These are phyloP conservation scores for Tachysurus fulvidraco DNA, from an alignment of 2,113 vertebrate genomes.

Conservation along the genomic window DNA sequence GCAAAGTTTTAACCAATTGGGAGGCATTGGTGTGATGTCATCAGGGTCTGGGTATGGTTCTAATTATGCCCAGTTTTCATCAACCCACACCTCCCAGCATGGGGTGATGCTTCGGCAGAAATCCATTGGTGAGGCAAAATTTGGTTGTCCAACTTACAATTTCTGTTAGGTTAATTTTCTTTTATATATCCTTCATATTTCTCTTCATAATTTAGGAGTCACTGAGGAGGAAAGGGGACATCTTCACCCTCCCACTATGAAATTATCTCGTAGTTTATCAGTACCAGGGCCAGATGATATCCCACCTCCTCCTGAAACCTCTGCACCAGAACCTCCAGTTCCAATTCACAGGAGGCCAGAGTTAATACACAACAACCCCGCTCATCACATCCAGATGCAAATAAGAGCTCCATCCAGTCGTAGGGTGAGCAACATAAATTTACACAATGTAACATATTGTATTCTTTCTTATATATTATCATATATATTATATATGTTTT, in stretches of 20 bases:
- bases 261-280: constrained; percentile 87
- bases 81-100: constrained; percentile 79
- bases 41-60: constrained; percentile 77
- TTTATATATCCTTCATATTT: constrained; percentile 34
- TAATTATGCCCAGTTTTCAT: constrained; percentile 83
- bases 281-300: constrained; percentile 90
- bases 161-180: not conserved
- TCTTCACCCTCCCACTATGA: constrained; percentile 85
- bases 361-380: constrained; percentile 64
- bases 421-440: constrained; percentile 31
- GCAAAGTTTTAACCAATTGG: constrained; percentile 81
- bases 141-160: not conserved
- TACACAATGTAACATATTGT: not conserved
- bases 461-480: not conserved
- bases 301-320: constrained; percentile 86
- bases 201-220: constrained; percentile 70
- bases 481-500: not conserved
- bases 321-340: constrained; percentile 85
- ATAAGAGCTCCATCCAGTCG: constrained; percentile 44
- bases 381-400: constrained; percentile 66
- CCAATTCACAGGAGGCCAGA: constrained; percentile 71
- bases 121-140: constrained; percentile 81
- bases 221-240: constrained; percentile 86
- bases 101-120: constrained; percentile 86
- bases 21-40: constrained; percentile 70